Conservation (phyloP, 1,140 invertebrate species). For the Gyrodactylus bullatarudis region DNA sequence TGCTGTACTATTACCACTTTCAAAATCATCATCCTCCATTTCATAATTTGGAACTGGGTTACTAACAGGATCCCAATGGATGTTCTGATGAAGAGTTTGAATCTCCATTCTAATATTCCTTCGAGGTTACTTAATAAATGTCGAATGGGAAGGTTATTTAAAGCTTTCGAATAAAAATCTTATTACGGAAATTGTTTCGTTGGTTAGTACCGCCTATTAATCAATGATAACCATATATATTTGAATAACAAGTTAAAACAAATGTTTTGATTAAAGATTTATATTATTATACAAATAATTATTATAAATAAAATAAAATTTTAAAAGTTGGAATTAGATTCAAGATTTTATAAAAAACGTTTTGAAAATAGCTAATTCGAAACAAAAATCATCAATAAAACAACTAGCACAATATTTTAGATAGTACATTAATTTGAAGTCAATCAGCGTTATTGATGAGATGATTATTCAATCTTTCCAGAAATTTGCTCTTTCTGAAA, state of each 20-base stretch:
- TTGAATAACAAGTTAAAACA: not conserved
- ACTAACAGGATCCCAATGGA: not conserved
- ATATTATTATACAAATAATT: too few relatives aligned
- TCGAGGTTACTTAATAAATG: not conserved
- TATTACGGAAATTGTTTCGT: not conserved
- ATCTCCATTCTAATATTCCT: constrained; percentile 3
- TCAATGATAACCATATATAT: not conserved
- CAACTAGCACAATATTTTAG: too few relatives aligned
- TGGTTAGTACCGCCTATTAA: not conserved
- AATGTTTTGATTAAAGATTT: too few relatives aligned
- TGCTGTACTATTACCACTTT: constrained; percentile 1
- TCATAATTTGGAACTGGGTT: not conserved
- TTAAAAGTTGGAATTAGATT: too few relatives aligned
- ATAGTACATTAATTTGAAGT: too few relatives aligned
- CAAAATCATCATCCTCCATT: constrained; percentile 5
- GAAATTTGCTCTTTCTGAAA: too few relatives aligned
- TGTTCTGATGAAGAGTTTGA: constrained; percentile 5
- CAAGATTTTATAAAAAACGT: too few relatives aligned
- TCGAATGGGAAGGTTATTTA: not conserved
- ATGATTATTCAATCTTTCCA: too few relatives aligned
- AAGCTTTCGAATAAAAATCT: not conserved
- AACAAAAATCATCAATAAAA: too few relatives aligned
- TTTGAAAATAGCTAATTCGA: too few relatives aligned
- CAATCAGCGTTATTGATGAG: too few relatives aligned
- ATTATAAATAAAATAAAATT: too few relatives aligned